phyloP scores from a whole-genome alignment of 2,888 invertebrate species.

The Tetanocera ferruginea region DNA sequence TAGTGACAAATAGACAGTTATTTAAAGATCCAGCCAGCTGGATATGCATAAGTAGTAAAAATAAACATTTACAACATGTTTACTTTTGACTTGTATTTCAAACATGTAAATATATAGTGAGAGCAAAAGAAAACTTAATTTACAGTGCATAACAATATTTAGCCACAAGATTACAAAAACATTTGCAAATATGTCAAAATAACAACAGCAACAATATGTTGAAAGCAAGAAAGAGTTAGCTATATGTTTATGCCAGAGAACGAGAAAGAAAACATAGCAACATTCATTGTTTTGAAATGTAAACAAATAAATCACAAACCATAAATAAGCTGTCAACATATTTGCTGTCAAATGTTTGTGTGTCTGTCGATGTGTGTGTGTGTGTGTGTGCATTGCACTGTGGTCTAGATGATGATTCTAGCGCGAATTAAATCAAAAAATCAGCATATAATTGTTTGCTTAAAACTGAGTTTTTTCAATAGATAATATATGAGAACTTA shows the following conservation, averaged over 20 bases:
- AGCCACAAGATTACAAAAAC: background rate
- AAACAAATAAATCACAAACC: slow-evolving; percentile 16
- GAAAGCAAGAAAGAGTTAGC: no score
- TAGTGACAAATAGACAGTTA: background rate
- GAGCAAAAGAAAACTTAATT: background rate
- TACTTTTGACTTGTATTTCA: background rate
- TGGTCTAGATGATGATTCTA: no score
- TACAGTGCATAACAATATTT: background rate
- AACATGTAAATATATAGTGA: background rate
- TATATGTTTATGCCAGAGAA: no score
- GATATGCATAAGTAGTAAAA: background rate
- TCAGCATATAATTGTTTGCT: no score
- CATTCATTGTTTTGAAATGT: no score
- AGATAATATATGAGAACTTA: no score
- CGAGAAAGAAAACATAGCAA: no score
- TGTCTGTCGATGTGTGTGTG: background rate
- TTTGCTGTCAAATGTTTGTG: background rate
- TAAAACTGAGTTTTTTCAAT: no score
- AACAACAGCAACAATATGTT: background rate
- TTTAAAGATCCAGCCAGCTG: background rate
- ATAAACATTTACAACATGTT: no score
- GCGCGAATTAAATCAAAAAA: no score
- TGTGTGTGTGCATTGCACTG: no score
- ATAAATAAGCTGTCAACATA: slow-evolving; percentile 32
- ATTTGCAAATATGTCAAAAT: background rate